phyloP scores from a whole-genome alignment of 2,888 invertebrate genomes.

The Microdon myrmicae region DNA sequence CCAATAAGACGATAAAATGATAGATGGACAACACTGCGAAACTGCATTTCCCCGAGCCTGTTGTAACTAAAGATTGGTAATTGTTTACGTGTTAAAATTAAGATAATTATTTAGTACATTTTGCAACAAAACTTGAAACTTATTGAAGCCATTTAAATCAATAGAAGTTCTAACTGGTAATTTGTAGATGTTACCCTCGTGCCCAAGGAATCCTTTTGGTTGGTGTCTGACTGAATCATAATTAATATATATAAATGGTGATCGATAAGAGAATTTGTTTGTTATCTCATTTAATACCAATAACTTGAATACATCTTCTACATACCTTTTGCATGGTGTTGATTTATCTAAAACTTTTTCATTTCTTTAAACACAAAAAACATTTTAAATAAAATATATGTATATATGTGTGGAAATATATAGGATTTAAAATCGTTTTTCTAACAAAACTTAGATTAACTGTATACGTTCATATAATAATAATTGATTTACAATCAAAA shows the following conservation, averaged over 20 bases:
- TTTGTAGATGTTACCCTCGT: no score
- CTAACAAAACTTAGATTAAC: slow-evolving; percentile 8
- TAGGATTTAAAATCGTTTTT: slow-evolving; percentile 18
- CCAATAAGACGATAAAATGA: no score
- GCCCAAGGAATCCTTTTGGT: no score
- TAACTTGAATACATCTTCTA: slow-evolving; percentile 37
- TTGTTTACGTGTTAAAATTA: no score
- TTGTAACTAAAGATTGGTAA: no score
- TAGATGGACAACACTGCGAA: no score
- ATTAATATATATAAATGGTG: slow-evolving; percentile 18
- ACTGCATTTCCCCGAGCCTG: no score
- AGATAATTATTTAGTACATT: no score
- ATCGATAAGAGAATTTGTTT: slow-evolving; percentile 9
- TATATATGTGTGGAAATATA: slow-evolving; percentile 21
- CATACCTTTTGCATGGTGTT: slow-evolving; percentile 46
- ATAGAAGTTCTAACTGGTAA: no score
- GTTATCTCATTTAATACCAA: slow-evolving; percentile 17
- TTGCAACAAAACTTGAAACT: no score
- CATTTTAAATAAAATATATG: slow-evolving; percentile 20
- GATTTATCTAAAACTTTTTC: slow-evolving; percentile 31
- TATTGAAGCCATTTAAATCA: no score
- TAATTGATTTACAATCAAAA: slow-evolving; percentile 9
- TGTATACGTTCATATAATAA: slow-evolving; percentile 1
- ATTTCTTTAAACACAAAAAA: slow-evolving; percentile 16
- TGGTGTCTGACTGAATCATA: slow-evolving; percentile 47